These are phyloP conservation scores for Amyelois transitella DNA, from an alignment of 1,140 invertebrate species.

Conservation along the genomic window DNA sequence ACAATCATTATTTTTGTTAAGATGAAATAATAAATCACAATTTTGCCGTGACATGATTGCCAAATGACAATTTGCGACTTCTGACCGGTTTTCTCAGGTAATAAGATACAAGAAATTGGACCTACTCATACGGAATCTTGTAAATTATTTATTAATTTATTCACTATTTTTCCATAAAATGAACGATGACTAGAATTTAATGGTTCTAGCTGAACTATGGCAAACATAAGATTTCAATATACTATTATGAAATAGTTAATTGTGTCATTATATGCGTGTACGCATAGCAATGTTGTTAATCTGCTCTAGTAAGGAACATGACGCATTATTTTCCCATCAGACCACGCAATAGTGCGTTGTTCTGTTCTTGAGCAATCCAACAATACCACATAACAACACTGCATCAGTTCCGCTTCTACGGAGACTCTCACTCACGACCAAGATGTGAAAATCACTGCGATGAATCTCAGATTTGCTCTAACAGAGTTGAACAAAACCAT, in stretches of 20 bases:
- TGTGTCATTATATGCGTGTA: neutral
- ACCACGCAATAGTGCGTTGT: neutral
- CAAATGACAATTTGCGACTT: neutral
- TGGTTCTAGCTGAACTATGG: too few species aligned
- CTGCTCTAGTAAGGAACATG: neutral
- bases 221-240: too few species aligned
- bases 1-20: too few species aligned
- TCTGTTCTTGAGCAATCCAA: conserved; percentile 5
- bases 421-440: conserved; percentile 13
- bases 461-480: too few species aligned
- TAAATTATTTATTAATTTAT: neutral
- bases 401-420: conserved; percentile 11
- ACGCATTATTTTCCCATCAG: neutral
- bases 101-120: neutral
- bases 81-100: neutral
- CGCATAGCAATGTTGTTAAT: neutral
- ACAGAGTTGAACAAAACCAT: too few species aligned
- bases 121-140: neutral
- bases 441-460: neutral
- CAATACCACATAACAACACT: conserved; percentile 3
- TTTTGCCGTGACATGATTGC: neutral
- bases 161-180: too few species aligned
- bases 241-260: neutral
- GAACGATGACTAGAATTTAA: too few species aligned
- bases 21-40: neutral